phyloP scores from a whole-genome alignment of 2,113 vertebrate genomes.

The Melozone crissalis region DNA sequence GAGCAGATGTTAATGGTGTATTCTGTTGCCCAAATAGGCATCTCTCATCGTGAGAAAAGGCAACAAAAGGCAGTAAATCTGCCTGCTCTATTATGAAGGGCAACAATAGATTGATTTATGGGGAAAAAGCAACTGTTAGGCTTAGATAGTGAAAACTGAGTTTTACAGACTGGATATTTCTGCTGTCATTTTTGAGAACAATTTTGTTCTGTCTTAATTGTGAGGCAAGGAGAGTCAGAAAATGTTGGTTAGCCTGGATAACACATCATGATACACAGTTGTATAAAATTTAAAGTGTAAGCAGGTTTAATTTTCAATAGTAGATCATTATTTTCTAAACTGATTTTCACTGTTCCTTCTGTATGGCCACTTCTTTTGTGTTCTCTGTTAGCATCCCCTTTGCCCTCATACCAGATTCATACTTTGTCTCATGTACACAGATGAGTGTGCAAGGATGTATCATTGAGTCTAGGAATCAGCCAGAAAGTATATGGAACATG shows the following conservation, averaged over 20 bases:
- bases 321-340: background rate
- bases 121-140: slow-evolving; percentile 69
- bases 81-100: slow-evolving; percentile 73
- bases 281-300: background rate
- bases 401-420: background rate
- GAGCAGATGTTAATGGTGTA: slow-evolving; percentile 72
- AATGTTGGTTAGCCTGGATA: background rate
- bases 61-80: slow-evolving; percentile 78
- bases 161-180: background rate
- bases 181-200: slow-evolving; percentile 29
- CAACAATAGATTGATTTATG: slow-evolving; percentile 81
- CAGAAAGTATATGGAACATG: background rate
- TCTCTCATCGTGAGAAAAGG: slow-evolving; percentile 71
- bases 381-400: background rate
- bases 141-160: slow-evolving; percentile 59
- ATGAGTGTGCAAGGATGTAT: background rate
- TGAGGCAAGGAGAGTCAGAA: background rate
- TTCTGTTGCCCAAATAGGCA: slow-evolving; percentile 64
- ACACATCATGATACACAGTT: background rate
- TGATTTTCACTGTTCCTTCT: background rate
- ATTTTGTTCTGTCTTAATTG: slow-evolving; percentile 2
- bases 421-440: background rate
- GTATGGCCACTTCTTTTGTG: background rate
- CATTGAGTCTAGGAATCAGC: background rate
- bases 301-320: background rate